These are phyloP conservation scores for Melipona beecheii DNA, from an alignment of 2,888 invertebrate species.

Conservation along the genomic window DNA sequence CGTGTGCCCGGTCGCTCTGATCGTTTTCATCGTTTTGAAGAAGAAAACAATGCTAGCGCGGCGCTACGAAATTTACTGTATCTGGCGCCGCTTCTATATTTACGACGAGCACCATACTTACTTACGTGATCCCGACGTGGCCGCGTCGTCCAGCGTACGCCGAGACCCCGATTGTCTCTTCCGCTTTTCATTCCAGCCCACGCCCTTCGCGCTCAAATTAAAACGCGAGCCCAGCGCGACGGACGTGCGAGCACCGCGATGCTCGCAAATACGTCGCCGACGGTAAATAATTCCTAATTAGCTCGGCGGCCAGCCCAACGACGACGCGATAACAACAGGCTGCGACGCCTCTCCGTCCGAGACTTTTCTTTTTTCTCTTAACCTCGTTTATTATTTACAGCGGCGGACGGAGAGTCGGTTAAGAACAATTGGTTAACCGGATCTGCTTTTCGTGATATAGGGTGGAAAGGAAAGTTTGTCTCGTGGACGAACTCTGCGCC, in stretches of 20 bases:
- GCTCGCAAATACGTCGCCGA: conserved; percentile 54
- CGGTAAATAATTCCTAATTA: conserved; percentile 66
- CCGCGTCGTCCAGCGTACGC: conserved; percentile 49
- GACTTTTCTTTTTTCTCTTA: neutral
- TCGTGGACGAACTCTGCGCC: too few species aligned
- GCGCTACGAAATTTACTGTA: conserved; percentile 68
- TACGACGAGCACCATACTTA: conserved; percentile 67
- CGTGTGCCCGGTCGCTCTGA: neutral
- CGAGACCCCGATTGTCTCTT: conserved; percentile 44
- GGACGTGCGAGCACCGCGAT: conserved; percentile 57
- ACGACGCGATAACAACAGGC: conserved; percentile 39
- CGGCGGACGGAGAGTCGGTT: neutral
- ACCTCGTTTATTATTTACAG: neutral
- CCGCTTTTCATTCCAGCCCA: conserved; percentile 68
- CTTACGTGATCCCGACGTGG: conserved; percentile 64
- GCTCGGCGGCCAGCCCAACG: conserved; percentile 36
- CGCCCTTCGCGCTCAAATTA: conserved; percentile 64
- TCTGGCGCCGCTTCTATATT: conserved; percentile 72
- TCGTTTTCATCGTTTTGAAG: conserved; percentile 50
- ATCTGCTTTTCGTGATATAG: too few species aligned
- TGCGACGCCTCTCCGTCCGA: conserved; percentile 4
- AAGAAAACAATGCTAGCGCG: conserved; percentile 51
- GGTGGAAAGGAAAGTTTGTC: too few species aligned
- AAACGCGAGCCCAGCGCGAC: conserved; percentile 61
- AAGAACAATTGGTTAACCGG: neutral